Conservation (phyloP, 2,113 vertebrate genomes). For the Varanus salvator region DNA sequence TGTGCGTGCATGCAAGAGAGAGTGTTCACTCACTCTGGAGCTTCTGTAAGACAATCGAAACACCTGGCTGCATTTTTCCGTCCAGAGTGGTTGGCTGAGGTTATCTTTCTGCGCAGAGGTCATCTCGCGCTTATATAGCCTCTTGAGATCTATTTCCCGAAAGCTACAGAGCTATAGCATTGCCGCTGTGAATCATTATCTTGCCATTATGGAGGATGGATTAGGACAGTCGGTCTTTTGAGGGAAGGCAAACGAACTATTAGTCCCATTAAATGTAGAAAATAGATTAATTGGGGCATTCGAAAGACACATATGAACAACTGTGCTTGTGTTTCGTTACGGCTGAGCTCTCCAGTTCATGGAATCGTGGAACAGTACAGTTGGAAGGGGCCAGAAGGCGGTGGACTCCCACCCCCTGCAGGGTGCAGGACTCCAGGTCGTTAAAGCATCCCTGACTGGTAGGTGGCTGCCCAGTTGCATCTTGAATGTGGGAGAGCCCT, state of each 20-base stretch:
- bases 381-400: too few relatives aligned
- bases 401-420: too few relatives aligned
- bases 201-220: constrained; percentile 20
- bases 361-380: too few relatives aligned
- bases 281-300: constrained; percentile 21
- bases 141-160: constrained; percentile 8
- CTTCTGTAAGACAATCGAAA: not conserved
- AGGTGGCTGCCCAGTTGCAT: too few relatives aligned
- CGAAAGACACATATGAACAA: not conserved
- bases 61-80: not conserved
- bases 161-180: not conserved
- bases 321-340: not conserved
- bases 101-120: not conserved
- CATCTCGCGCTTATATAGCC: not conserved
- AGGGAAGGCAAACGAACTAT: constrained; percentile 27
- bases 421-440: too few relatives aligned
- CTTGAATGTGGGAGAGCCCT: too few relatives aligned
- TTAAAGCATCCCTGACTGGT: too few relatives aligned
- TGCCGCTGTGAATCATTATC: constrained; percentile 36
- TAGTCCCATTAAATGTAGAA: constrained; percentile 44
- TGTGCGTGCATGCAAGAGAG: fast-evolving
- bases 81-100: not conserved
- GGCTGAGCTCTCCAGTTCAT: not conserved
- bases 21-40: not conserved
- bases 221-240: constrained; percentile 10